These are phyloP conservation scores for Chrysochloris asiatica DNA, from an alignment of 2,113 vertebrate species.

Conservation along the genomic window DNA sequence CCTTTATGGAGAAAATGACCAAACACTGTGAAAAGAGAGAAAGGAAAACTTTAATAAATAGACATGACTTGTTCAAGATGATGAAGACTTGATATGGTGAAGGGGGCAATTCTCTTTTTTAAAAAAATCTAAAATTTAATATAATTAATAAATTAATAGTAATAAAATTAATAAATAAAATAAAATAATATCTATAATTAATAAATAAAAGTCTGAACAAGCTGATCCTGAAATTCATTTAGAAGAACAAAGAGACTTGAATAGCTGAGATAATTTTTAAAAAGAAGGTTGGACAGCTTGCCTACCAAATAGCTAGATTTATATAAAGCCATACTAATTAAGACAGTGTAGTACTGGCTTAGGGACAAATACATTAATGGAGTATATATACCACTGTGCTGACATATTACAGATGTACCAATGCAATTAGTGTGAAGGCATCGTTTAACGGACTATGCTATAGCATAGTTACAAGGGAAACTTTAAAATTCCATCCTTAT, in stretches of 20 bases:
- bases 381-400: not conserved
- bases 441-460: not conserved
- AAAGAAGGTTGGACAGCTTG: not conserved
- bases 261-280: conserved; percentile 7
- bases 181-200: no score
- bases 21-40: not conserved
- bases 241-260: conserved; percentile 9
- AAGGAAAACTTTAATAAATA: not conserved
- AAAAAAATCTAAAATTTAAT: not conserved
- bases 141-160: no score
- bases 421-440: not conserved
- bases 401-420: not conserved
- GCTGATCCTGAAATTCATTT: conserved; percentile 8
- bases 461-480: not conserved
- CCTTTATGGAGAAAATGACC: not conserved
- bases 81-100: not conserved
- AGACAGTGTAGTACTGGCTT: not conserved
- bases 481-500: not conserved
- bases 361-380: not conserved
- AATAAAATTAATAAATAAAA: no score
- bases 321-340: not conserved
- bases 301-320: not conserved
- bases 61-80: not conserved
- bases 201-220: no score
- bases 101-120: not conserved